phyloP scores from a whole-genome alignment of 2,797 vertebrate species.

The Pseudotriccus pelzelni region DNA sequence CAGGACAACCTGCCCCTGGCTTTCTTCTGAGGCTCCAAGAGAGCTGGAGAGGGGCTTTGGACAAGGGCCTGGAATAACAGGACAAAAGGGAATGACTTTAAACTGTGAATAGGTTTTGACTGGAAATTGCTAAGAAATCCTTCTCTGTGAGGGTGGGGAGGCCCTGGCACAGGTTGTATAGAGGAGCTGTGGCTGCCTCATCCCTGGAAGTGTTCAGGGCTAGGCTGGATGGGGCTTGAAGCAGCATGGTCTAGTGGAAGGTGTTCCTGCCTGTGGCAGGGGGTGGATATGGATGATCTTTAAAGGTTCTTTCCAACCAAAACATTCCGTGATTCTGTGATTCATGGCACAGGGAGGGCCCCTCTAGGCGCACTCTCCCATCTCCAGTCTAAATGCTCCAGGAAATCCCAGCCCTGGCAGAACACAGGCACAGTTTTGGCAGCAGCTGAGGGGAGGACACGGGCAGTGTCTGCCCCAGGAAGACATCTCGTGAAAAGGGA shows the following conservation, averaged over 20 bases:
- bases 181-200: background rate
- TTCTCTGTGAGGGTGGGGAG: background rate
- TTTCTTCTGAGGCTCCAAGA: background rate
- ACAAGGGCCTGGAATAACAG: background rate
- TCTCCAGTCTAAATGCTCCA: background rate
- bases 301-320: background rate
- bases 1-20: background rate
- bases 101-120: background rate
- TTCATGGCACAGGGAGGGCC: background rate
- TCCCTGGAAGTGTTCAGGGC: background rate
- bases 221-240: accelerated
- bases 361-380: background rate
- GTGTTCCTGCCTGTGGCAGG: background rate
- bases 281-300: accelerated
- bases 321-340: background rate
- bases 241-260: background rate
- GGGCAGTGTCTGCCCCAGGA: background rate
- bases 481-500: background rate
- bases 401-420: background rate
- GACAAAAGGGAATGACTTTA: background rate
- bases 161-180: background rate
- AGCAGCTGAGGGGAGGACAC: background rate
- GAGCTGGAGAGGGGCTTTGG: background rate
- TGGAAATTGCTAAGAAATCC: background rate
- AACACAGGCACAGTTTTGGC: background rate